phyloP scores from a whole-genome alignment of 2,797 vertebrate species.

The Hoplostethus mediterraneus region DNA sequence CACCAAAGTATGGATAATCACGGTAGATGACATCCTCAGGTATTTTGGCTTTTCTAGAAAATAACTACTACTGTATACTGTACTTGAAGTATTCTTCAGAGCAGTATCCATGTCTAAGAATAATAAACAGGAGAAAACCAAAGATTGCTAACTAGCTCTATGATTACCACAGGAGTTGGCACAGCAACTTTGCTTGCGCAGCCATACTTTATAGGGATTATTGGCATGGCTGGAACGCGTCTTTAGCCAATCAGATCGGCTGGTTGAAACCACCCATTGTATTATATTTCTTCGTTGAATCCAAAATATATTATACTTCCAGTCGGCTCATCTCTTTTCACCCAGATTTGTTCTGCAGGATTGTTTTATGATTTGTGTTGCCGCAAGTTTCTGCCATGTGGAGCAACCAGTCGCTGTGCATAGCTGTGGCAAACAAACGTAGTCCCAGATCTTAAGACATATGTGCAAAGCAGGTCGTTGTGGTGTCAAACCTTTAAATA shows the following conservation, averaged over 20 bases:
- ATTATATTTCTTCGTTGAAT: not conserved
- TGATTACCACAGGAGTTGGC: not conserved
- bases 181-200: not conserved
- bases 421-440: constrained; percentile 61
- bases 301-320: not conserved
- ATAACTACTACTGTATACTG: not conserved
- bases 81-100: not conserved
- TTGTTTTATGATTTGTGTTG: constrained; percentile 5
- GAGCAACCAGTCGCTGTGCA: constrained; percentile 51
- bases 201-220: not conserved
- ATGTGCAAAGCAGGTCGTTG: constrained; percentile 58
- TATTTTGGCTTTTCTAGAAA: not conserved
- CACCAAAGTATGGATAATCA: not conserved
- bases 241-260: not conserved
- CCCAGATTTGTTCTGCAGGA: not conserved
- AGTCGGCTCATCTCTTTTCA: not conserved
- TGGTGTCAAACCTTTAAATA: constrained; percentile 56
- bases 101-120: not conserved
- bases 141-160: not conserved
- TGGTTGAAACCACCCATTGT: too few species aligned
- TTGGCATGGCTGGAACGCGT: not conserved
- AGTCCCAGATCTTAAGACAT: constrained; percentile 53
- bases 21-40: not conserved
- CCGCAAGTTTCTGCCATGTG: constrained; percentile 31
- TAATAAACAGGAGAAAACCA: not conserved